A percentile compares a stretch with the other conserved stretches of the same genome.
These are phyloP conservation scores for Cheilinus undulatus DNA, from an alignment of 2,113 vertebrate genomes.

Conservation along the genomic window DNA sequence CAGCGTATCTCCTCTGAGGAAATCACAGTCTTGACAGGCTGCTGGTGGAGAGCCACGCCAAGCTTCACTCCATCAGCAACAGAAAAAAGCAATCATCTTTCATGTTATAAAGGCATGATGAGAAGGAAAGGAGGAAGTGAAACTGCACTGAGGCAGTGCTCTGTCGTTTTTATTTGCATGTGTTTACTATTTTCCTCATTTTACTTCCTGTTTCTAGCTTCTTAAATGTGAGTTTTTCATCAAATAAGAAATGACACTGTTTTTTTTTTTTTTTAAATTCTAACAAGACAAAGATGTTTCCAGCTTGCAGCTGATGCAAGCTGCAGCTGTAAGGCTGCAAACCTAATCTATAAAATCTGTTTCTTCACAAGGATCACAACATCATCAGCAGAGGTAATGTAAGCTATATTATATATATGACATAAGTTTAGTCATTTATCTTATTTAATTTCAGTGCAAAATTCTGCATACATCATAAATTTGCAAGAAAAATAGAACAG, in stretches of 20 bases:
- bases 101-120: background rate
- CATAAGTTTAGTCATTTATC: no score
- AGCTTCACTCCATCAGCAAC: slow-evolving; percentile 17
- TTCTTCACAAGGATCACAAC: no score
- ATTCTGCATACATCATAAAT: no score
- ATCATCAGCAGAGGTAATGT: no score
- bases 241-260: no score
- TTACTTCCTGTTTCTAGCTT: background rate
- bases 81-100: slow-evolving; percentile 27
- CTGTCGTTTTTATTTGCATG: background rate
- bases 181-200: background rate
- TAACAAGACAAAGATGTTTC: background rate
- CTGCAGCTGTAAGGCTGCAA: background rate
- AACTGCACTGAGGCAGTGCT: background rate
- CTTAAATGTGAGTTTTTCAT: background rate
- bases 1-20: slow-evolving; percentile 6
- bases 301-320: background rate
- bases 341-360: background rate
- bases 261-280: background rate
- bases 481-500: no score
- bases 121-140: slow-evolving; percentile 25
- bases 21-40: slow-evolving; percentile 18
- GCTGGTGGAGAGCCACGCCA: slow-evolving; percentile 54
- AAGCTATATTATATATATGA: no score
- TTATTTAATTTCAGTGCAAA: no score